A percentile compares a stretch with the other conserved stretches of the same genome.
Conservation (phyloP, 1,140 invertebrate genomes). For the Musca vetustissima region DNA sequence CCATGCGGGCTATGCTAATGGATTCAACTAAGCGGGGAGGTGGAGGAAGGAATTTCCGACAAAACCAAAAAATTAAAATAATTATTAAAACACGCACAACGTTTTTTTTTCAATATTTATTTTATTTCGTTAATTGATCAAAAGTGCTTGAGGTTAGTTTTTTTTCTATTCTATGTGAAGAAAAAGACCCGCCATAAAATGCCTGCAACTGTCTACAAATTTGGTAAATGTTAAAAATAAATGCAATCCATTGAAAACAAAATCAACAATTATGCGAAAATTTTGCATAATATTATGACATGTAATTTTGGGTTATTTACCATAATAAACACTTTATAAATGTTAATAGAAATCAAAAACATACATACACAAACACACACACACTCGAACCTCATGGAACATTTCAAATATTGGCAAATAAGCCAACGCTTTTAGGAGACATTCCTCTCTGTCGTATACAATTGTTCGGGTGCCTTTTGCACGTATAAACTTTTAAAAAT, state of each 20-base stretch:
- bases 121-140: too few species aligned
- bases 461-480: neutral
- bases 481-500: conserved; percentile 13
- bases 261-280: neutral
- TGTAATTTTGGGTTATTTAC: conserved; percentile 18
- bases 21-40: neutral
- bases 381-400: too few species aligned
- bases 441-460: neutral
- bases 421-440: neutral
- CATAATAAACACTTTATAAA: conserved; percentile 1
- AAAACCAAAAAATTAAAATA: conserved; percentile 1
- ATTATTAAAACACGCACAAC: conserved; percentile 2
- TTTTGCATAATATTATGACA: conserved; percentile 20
- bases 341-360: neutral
- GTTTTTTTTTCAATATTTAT: too few species aligned
- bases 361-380: neutral
- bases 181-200: neutral
- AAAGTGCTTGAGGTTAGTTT: neutral
- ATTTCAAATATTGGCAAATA: conserved; percentile 5
- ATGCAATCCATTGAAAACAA: too few species aligned
- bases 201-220: conserved; percentile 2
- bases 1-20: too few species aligned
- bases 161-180: neutral
- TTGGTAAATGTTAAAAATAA: neutral
- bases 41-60: neutral